phyloP scores from a whole-genome alignment of 2,888 invertebrate genomes.

The Celastrina argiolus region DNA sequence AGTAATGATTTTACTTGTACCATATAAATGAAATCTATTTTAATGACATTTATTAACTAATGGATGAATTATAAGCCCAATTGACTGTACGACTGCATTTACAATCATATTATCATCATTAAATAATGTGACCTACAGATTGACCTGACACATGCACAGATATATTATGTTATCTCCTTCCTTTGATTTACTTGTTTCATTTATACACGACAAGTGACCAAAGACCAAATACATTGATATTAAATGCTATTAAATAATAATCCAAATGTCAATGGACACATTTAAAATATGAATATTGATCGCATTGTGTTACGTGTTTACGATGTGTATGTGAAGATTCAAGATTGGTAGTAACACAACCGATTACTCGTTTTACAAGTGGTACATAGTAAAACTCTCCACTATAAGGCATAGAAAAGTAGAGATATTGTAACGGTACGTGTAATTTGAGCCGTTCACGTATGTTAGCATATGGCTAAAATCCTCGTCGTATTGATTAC shows the following conservation, averaged over 20 bases:
- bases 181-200: neutral
- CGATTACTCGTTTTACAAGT: slow-evolving; percentile 9
- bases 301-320: neutral
- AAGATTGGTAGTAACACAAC: neutral
- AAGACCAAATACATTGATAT: neutral
- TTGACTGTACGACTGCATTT: neutral
- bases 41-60: neutral
- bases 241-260: neutral
- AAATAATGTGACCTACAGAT: neutral
- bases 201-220: neutral
- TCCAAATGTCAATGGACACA: neutral
- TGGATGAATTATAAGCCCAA: neutral
- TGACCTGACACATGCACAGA: neutral
- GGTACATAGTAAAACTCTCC: slow-evolving; percentile 1
- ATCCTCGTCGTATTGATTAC: slow-evolving; percentile 51
- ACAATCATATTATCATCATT: neutral
- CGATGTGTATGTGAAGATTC: neutral
- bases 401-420: slow-evolving; percentile 33
- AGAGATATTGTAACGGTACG: slow-evolving; percentile 57
- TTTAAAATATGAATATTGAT: slow-evolving; percentile 8
- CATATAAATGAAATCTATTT: neutral
- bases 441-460: slow-evolving; percentile 57
- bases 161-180: neutral
- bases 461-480: slow-evolving; percentile 68
- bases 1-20: neutral